Evolutionary conservation across 2,797 vertebrate genomes (phyloP).

Genomic region (Liasis olivaceus): DNA sequence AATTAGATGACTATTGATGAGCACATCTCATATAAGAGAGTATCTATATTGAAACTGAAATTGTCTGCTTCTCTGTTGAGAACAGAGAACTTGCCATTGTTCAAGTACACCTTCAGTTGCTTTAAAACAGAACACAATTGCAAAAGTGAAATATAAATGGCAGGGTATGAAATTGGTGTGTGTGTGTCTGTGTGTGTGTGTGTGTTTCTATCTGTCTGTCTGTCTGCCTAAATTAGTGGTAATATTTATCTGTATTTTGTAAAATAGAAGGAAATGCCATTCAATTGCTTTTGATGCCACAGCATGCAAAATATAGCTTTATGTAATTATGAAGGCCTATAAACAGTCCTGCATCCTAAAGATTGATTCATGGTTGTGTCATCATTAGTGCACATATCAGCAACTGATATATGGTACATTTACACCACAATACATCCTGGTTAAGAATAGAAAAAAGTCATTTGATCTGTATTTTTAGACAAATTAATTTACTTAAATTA

Average conservation of each 20-base stretch:
- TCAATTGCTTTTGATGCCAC: background rate
- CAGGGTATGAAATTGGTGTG: background rate
- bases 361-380: background rate
- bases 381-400: background rate
- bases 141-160: background rate
- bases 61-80: background rate
- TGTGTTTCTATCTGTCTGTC: background rate
- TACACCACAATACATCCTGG: background rate
- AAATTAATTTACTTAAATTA: background rate
- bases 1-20: constrained; percentile 23
- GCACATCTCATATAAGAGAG: background rate
- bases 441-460: background rate
- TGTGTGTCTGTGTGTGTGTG: background rate
- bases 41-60: constrained; percentile 43
- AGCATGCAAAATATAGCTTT: background rate
- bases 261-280: background rate
- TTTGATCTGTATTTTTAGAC: background rate
- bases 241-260: background rate
- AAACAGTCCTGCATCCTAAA: background rate
- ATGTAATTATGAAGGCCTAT: background rate
- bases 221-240: background rate
- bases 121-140: background rate
- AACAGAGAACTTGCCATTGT: background rate
- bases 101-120: background rate
- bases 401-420: background rate